Conservation (phyloP, 2,797 vertebrate genomes). For the Myiotriccus ornatus region DNA sequence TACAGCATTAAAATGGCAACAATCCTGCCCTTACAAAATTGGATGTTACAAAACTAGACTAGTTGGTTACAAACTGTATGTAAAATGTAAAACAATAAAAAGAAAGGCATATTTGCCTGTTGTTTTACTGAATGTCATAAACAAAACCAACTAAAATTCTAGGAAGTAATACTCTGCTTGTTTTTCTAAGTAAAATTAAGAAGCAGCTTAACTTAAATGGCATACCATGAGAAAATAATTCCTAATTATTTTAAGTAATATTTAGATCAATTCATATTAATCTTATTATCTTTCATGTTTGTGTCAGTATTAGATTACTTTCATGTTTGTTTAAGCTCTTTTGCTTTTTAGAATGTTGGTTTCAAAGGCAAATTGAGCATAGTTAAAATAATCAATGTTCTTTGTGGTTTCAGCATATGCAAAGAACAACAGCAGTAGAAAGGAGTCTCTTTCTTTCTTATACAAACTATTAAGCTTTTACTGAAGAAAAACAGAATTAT, state of each 20-base stretch:
- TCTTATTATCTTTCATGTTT: constrained; percentile 88
- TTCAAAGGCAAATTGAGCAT: constrained; percentile 86
- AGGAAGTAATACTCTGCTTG: constrained; percentile 68
- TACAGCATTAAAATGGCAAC: background rate
- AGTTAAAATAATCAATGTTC: constrained; percentile 80
- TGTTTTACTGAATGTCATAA: constrained; percentile 69
- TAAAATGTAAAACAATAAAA: background rate
- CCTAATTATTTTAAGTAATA: constrained; percentile 94
- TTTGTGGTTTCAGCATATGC: constrained; percentile 69
- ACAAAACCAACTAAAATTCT: constrained; percentile 67
- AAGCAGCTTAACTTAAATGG: constrained; percentile 69
- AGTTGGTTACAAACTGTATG: background rate
- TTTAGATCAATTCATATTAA: constrained; percentile 95
- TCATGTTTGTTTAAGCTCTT: constrained; percentile 88
- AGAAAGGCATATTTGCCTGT: constrained; percentile 34
- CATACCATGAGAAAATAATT: constrained; percentile 85
- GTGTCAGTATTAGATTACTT: constrained; percentile 87
- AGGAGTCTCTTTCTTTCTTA: constrained; percentile 4
- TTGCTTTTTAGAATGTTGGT: constrained; percentile 83
- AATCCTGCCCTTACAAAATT: background rate
- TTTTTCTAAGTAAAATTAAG: constrained; percentile 70
- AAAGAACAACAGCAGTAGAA: constrained; percentile 66
- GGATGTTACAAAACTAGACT: background rate
- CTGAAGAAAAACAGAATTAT: constrained; percentile 21
- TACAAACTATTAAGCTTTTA: constrained; percentile 3